These are phyloP conservation scores for Microplitis demolitor DNA, from an alignment of 1,140 invertebrate genomes.

Conservation along the genomic window DNA sequence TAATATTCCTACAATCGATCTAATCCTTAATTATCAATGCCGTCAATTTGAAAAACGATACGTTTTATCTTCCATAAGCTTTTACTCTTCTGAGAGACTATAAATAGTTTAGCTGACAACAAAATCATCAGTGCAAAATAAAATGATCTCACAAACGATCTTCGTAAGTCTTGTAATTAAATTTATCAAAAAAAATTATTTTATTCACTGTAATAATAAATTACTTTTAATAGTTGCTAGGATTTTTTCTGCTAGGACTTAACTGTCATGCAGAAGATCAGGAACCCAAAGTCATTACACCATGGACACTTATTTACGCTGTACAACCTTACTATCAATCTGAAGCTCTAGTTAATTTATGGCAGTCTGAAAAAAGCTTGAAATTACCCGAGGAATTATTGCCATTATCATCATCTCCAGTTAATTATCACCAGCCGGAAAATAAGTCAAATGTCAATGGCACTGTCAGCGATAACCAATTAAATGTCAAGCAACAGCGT, in stretches of 20 bases:
- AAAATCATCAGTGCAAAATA: too few relatives aligned
- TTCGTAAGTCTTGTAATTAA: too few relatives aligned
- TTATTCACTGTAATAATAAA: too few relatives aligned
- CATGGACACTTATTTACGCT: slow-evolving; percentile 29
- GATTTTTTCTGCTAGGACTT: slow-evolving; percentile 3
- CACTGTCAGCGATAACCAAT: too few relatives aligned
- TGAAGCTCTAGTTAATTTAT: slow-evolving; percentile 29
- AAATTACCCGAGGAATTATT: not conserved
- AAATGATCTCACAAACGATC: too few relatives aligned
- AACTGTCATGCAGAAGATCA: slow-evolving; percentile 18
- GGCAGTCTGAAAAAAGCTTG: slow-evolving; percentile 2
- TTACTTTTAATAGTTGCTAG: slow-evolving; percentile 9
- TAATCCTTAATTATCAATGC: too few relatives aligned
- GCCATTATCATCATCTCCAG: not conserved
- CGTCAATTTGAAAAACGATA: not conserved
- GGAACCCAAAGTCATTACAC: slow-evolving; percentile 28
- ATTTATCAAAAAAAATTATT: too few relatives aligned
- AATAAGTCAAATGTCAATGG: too few relatives aligned
- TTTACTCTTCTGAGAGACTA: not conserved
- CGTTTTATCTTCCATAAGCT: not conserved
- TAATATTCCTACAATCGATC: too few relatives aligned
- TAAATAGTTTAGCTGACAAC: too few relatives aligned
- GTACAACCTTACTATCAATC: slow-evolving; percentile 34
- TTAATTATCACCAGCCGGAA: too few relatives aligned
- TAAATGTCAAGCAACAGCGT: not conserved